These are phyloP conservation scores for Lepetodrilus schrolli DNA, from an alignment of 2,888 invertebrate genomes.

Conservation along the genomic window DNA sequence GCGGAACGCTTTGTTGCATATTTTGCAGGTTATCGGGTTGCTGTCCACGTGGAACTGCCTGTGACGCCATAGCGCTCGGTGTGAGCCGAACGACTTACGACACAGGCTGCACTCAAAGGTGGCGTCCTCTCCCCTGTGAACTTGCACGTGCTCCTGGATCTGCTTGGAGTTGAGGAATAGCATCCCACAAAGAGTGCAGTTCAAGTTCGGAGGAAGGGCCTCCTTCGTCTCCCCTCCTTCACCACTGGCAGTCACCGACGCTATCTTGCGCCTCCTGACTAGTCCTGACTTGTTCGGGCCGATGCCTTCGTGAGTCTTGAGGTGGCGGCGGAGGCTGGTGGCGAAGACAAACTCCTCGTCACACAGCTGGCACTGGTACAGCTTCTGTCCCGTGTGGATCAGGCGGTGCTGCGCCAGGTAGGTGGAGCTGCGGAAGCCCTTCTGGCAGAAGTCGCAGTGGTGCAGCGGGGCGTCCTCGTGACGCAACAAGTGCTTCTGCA, in stretches of 20 bases:
- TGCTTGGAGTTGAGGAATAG: neutral
- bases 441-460: neutral
- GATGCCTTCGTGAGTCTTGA: neutral
- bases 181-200: neutral
- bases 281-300: conserved; percentile 2
- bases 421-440: neutral
- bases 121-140: neutral
- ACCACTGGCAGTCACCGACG: too few species aligned
- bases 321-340: conserved; percentile 11
- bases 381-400: conserved; percentile 8
- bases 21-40: neutral
- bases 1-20: conserved; percentile 27
- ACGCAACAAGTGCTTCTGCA: neutral
- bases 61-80: neutral
- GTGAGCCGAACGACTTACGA: neutral
- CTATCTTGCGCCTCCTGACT: neutral
- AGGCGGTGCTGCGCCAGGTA: conserved; percentile 10
- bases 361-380: conserved; percentile 6
- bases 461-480: neutral
- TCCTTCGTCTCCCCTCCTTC: too few species aligned
- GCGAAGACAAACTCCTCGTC: conserved; percentile 1
- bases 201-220: neutral
- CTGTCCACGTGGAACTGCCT: neutral
- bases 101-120: neutral
- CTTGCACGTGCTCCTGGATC: neutral